Conservation (phyloP, 2,113 vertebrate species). For the Tupaia tana region DNA sequence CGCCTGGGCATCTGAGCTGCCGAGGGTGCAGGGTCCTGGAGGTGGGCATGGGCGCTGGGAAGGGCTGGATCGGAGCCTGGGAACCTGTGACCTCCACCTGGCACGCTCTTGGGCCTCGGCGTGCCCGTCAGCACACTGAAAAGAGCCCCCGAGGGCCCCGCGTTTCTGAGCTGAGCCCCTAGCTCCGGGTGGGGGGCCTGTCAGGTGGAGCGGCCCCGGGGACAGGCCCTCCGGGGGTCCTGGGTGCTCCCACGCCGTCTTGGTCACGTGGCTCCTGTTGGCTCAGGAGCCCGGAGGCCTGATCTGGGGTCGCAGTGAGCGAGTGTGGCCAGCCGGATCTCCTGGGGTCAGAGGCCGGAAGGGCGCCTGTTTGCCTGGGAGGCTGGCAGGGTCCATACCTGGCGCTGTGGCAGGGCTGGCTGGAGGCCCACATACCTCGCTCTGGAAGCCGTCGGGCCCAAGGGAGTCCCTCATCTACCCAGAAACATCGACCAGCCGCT, state of each 20-base stretch:
- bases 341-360: neutral
- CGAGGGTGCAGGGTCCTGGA: neutral
- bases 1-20: neutral
- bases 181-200: neutral
- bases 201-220: neutral
- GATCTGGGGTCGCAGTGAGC: neutral
- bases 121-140: neutral
- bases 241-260: neutral
- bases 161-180: neutral
- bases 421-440: neutral
- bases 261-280: neutral
- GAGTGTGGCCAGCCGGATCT: neutral
- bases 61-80: neutral
- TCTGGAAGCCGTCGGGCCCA: neutral
- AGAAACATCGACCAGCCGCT: neutral
- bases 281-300: neutral
- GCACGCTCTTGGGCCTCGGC: neutral
- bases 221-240: neutral
- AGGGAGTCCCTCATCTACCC: neutral
- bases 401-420: too few species aligned
- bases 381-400: rapidly evolving
- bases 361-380: neutral
- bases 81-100: neutral
- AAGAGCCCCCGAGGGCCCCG: neutral
- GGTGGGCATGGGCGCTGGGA: neutral